Percentiles rank a stretch among this genome's conserved stretches.
These are phyloP conservation scores for Leuciscus waleckii DNA, from an alignment of 2,797 vertebrate genomes.

Conservation along the genomic window DNA sequence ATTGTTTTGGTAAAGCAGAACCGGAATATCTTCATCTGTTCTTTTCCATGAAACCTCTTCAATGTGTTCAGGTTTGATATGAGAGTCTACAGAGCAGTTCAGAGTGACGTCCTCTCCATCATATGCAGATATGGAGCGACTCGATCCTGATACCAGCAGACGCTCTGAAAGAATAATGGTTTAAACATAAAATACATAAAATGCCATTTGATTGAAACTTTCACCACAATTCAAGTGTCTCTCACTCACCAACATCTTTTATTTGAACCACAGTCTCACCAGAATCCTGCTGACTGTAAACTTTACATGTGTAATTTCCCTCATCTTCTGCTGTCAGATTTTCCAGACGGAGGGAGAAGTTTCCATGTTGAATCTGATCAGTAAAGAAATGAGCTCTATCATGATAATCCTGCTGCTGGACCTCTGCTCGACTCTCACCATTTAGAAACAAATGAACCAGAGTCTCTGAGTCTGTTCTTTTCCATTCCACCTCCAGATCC, in stretches of 20 bases:
- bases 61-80: too few relatives aligned
- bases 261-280: not conserved
- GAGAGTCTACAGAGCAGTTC: too few relatives aligned
- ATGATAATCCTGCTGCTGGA: slow-evolving; percentile 1
- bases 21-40: too few relatives aligned
- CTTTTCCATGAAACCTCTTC: too few relatives aligned
- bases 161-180: slow-evolving; percentile 14
- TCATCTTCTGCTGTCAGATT: too few relatives aligned
- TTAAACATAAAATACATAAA: too few relatives aligned
- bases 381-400: slow-evolving; percentile 38
- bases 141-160: not conserved
- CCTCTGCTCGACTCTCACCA: slow-evolving; percentile 28
- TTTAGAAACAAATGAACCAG: slow-evolving; percentile 39
- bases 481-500: slow-evolving; percentile 36
- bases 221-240: not conserved
- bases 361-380: not conserved
- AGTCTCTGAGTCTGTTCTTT: slow-evolving; percentile 10
- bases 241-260: not conserved
- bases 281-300: not conserved
- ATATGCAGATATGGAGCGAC: too few relatives aligned
- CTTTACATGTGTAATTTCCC: too few relatives aligned
- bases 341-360: not conserved
- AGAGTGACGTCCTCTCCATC: too few relatives aligned
- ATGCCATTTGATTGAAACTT: not conserved
- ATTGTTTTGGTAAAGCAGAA: too few relatives aligned